These are phyloP conservation scores for Altica lythri DNA, from an alignment of 2,888 invertebrate species.

Conservation along the genomic window DNA sequence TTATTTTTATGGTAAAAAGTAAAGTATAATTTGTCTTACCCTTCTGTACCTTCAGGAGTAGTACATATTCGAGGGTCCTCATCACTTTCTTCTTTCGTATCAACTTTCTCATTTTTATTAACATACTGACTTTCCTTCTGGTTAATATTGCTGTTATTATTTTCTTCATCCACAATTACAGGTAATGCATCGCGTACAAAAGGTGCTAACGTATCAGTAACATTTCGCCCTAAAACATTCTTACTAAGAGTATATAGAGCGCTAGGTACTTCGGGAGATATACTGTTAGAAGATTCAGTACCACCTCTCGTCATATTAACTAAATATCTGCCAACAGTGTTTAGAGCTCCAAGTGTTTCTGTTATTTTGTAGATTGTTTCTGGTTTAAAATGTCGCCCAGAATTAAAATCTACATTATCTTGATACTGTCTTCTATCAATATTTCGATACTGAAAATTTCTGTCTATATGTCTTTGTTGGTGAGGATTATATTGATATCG, in stretches of 20 bases:
- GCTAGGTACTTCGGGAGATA: slow-evolving; percentile 67
- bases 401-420: slow-evolving; percentile 40
- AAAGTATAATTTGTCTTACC: slow-evolving; percentile 54
- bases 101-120: slow-evolving; percentile 42
- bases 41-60: slow-evolving; percentile 79
- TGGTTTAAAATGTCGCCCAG: slow-evolving; percentile 53
- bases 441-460: slow-evolving; percentile 19
- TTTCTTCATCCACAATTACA: slow-evolving; percentile 36
- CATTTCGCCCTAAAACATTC: slow-evolving; percentile 77
- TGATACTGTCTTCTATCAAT: slow-evolving; percentile 31
- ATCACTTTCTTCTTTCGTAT: slow-evolving; percentile 57
- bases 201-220: slow-evolving; percentile 80
- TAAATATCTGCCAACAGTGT: slow-evolving; percentile 83
- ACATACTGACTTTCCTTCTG: slow-evolving; percentile 56
- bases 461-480: slow-evolving; percentile 14
- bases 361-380: slow-evolving; percentile 61
- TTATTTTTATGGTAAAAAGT: not conserved
- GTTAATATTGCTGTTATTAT: slow-evolving; percentile 52
- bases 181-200: slow-evolving; percentile 62
- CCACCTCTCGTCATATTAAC: slow-evolving; percentile 75
- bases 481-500: slow-evolving; percentile 3
- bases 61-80: slow-evolving; percentile 70
- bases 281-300: slow-evolving; percentile 47
- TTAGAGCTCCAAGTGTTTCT: slow-evolving; percentile 76
- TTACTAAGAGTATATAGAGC: slow-evolving; percentile 81